Evolutionary conservation across 2,888 invertebrate genomes (phyloP).

Genomic region (Junonia oenone): DNA sequence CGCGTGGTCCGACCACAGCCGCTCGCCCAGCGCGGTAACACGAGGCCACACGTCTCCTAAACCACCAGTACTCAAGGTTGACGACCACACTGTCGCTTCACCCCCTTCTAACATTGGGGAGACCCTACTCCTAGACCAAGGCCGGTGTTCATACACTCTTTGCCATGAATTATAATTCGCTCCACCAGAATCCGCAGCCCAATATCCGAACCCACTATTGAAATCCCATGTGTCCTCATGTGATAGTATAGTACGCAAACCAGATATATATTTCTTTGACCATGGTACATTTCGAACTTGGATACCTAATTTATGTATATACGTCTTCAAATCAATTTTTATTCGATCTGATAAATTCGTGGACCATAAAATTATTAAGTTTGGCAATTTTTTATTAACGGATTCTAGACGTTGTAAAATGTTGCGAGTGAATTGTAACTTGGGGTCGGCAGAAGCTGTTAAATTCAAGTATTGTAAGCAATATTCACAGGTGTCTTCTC

Average conservation of each 20-base stretch:
- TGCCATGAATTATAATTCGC: constrained; percentile 92
- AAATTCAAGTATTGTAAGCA: constrained; percentile 82
- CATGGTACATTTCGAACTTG: constrained; percentile 83
- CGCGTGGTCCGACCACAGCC: constrained; percentile 84
- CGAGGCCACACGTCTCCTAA: constrained; percentile 89
- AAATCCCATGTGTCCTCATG: constrained; percentile 92
- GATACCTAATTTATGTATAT: constrained; percentile 42
- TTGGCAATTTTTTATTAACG: constrained; percentile 63
- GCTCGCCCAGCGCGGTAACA: constrained; percentile 88
- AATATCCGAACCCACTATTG: constrained; percentile 89
- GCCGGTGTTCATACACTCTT: constrained; percentile 88
- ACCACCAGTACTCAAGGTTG: constrained; percentile 83
- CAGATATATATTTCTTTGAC: constrained; percentile 76
- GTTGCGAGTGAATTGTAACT: constrained; percentile 85
- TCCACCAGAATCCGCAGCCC: constrained; percentile 88
- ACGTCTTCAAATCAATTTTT: constrained; percentile 46
- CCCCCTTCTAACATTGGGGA: constrained; percentile 83
- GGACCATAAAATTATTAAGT: constrained; percentile 53
- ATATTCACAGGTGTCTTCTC: constrained; percentile 85
- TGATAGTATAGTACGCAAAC: constrained; percentile 85
- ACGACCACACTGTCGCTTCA: constrained; percentile 90
- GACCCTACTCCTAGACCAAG: constrained; percentile 67
- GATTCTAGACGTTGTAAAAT: constrained; percentile 77
- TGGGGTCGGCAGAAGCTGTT: constrained; percentile 82
- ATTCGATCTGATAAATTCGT: constrained; percentile 44